Conservation (phyloP, 64 coral and sea anemone species). For the Montipora efflorescens region DNA sequence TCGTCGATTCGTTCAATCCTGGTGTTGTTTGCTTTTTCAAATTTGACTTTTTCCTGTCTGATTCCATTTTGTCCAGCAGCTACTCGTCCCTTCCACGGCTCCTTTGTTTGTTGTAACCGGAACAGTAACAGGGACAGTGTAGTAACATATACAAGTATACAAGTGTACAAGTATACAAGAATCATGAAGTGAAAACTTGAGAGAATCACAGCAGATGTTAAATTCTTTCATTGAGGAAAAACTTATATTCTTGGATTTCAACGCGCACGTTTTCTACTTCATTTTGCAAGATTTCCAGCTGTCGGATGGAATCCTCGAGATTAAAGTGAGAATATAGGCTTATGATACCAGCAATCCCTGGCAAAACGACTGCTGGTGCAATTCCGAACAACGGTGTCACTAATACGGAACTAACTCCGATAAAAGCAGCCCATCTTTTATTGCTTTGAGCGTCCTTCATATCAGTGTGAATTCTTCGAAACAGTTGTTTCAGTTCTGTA, state of each 20-base stretch:
- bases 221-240: neutral
- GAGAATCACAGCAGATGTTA: neutral
- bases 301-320: neutral
- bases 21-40: no score
- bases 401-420: neutral
- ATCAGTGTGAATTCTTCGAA: neutral
- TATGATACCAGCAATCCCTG: neutral
- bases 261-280: neutral
- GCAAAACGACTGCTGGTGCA: neutral
- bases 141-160: no score
- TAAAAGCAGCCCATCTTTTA: neutral
- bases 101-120: no score
- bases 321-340: neutral
- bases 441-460: neutral
- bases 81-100: no score
- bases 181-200: neutral
- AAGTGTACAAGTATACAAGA: no score
- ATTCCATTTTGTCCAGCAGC: no score
- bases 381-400: neutral
- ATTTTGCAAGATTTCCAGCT: neutral
- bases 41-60: no score
- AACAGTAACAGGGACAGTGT: no score
- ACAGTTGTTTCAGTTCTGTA: neutral
- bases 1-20: no score
- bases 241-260: conserved; percentile 14